Percentiles rank a stretch among this genome's conserved stretches.
phyloP scores from a whole-genome alignment of 2,113 vertebrate genomes.

The Anolis sagrei region DNA sequence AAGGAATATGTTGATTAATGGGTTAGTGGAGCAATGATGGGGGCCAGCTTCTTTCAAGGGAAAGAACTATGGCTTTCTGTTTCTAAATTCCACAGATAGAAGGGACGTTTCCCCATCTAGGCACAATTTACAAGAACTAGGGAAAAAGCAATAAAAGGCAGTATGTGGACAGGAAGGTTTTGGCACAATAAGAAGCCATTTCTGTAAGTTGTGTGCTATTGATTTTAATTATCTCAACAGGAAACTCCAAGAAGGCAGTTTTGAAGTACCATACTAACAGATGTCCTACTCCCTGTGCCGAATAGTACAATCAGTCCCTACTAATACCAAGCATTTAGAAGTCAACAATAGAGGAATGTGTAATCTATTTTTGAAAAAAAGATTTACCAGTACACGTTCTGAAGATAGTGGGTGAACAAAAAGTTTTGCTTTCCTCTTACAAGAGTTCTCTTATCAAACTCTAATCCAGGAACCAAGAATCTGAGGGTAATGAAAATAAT shows the following conservation, averaged over 20 bases:
- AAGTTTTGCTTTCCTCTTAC: background rate
- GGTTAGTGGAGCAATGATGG: background rate
- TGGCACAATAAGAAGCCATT: slow-evolving; percentile 4
- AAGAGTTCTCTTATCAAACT: background rate
- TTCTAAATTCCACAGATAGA: background rate
- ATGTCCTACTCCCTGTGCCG: background rate
- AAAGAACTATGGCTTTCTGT: background rate
- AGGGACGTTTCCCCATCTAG: background rate
- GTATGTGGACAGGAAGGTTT: background rate
- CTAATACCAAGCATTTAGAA: background rate
- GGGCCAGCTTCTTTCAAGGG: background rate
- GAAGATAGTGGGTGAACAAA: background rate
- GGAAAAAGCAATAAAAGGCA: background rate
- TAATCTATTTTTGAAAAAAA: background rate
- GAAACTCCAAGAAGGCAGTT: background rate
- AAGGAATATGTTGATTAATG: background rate
- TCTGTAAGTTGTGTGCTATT: background rate
- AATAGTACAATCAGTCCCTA: background rate
- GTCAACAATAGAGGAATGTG: background rate
- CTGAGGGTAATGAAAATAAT: background rate
- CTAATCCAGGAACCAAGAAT: background rate
- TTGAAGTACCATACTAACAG: background rate
- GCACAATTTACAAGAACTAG: background rate
- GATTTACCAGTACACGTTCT: background rate
- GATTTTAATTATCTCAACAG: background rate